Evolutionary conservation across 2,113 vertebrate species (phyloP), one percentile per base, ranked within the genome.

Genomic region (Catharus bicknelli): DNA sequence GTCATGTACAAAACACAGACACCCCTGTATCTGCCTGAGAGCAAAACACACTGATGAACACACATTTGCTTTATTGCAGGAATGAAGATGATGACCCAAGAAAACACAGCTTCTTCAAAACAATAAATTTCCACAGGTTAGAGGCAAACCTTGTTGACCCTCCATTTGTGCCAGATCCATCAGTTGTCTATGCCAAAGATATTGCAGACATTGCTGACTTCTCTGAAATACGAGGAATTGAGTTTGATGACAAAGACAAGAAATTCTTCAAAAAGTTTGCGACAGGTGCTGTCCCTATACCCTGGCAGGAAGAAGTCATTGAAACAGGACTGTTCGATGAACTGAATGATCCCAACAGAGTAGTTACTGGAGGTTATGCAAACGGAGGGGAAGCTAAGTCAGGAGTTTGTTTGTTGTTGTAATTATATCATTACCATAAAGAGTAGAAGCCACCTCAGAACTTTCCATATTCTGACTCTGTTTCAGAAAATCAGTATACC

Each of bases 161-260:
- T 22, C 98, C 98, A 0, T 99, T 98, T 98, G 97, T 98, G 85
- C 99, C 99, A 92, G 98, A 99, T 91, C 98, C 99, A 83, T 98
- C 98, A 4, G 98, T 99, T 30, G 98, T 99, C 92, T 99, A 99
- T 82, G 99, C 98, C 94, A 99, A 99, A 96, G 99, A 99, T 93
- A 90, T 99, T 6, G 96, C 96, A 78, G 99, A 99, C 95, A 99
- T 98, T 34, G 98, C 98, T 13, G 99, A 99, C 90, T 99, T 99
- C 97, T 99, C 99, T 4, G 99, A 99, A 95, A 76, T 99, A 86
- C 97, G 96, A 81, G 99, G 98, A 85, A 97, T 99, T 9, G 98
- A 98, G 85, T 98, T 99, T 69, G 98, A 99, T n/a, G 97, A 97
- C 74, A 98, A 99, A 86, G 99, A 99, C 74, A 97, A 98, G 23